Conservation (phyloP, 92 coral and sea anemone species). For the Porites rus region DNA sequence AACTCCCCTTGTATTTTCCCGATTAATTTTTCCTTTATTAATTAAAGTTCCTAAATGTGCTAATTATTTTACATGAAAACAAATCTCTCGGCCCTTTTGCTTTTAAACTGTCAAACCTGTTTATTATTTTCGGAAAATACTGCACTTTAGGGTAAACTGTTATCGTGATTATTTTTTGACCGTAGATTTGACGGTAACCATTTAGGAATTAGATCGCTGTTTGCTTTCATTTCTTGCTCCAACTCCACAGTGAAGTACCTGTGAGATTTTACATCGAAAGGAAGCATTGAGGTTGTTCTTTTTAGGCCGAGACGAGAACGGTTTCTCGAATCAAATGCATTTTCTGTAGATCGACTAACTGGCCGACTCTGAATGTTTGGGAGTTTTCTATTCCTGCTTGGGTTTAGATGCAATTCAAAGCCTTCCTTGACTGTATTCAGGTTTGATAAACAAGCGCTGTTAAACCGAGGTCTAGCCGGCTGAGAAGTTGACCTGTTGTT, state of each 20-base stretch:
- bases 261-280: conserved; percentile 10
- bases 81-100: neutral
- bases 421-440: neutral
- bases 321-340: conserved; percentile 4
- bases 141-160: neutral
- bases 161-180: conserved; percentile 16
- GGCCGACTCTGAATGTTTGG: neutral
- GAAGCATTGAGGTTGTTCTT: conserved; percentile 8
- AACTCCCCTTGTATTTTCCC: too few relatives aligned
- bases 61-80: neutral
- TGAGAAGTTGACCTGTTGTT: conserved; percentile 14
- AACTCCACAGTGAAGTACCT: neutral
- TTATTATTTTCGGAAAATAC: neutral
- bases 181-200: conserved; percentile 48
- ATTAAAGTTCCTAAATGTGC: conserved; percentile 4
- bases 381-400: neutral
- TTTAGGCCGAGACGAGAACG: neutral
- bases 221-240: neutral
- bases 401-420: conserved; percentile 4
- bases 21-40: neutral
- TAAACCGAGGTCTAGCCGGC: neutral
- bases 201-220: conserved; percentile 32
- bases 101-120: neutral
- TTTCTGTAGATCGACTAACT: neutral
- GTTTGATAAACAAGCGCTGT: neutral